Percentiles rank a stretch among this genome's conserved stretches.
Evolutionary conservation across 2,888 invertebrate species (phyloP).

Genomic region (Tridacna crocea): DNA sequence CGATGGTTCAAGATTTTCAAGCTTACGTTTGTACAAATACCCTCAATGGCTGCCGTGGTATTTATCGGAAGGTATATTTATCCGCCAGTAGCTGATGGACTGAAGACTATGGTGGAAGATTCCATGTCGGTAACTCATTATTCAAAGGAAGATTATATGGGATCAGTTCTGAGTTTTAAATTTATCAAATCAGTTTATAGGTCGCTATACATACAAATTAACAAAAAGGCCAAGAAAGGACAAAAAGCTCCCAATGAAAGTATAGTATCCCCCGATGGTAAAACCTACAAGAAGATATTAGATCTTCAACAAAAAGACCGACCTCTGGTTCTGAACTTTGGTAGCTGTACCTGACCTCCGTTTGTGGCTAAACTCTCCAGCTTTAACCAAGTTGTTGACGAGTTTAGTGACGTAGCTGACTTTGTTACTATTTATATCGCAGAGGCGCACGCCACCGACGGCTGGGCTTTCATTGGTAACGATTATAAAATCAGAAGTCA

Average conservation of each 20-base stretch:
- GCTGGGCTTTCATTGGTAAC: constrained; percentile 71
- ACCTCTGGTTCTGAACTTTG: constrained; percentile 78
- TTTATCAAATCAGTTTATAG: background rate
- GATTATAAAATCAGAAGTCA: background rate
- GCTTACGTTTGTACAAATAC: no score
- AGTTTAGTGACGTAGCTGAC: constrained; percentile 70
- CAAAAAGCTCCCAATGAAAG: constrained; percentile 52
- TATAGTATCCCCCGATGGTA: background rate
- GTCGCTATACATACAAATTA: constrained; percentile 2
- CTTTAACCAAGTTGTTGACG: constrained; percentile 68
- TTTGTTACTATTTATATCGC: constrained; percentile 78
- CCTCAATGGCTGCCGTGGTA: no score
- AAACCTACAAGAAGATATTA: constrained; percentile 37
- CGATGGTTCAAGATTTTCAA: no score
- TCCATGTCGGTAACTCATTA: background rate
- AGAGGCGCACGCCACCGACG: constrained; percentile 78
- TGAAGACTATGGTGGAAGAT: background rate
- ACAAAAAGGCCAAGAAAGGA: constrained; percentile 35
- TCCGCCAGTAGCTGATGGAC: background rate
- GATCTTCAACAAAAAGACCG: constrained; percentile 63
- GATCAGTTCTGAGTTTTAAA: background rate
- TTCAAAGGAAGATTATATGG: background rate
- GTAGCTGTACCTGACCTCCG: constrained; percentile 76
- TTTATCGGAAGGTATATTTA: background rate
- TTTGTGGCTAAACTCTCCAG: constrained; percentile 64